Conservation (phyloP, 2,113 vertebrate species). For the Misgurnus mizolepis region DNA sequence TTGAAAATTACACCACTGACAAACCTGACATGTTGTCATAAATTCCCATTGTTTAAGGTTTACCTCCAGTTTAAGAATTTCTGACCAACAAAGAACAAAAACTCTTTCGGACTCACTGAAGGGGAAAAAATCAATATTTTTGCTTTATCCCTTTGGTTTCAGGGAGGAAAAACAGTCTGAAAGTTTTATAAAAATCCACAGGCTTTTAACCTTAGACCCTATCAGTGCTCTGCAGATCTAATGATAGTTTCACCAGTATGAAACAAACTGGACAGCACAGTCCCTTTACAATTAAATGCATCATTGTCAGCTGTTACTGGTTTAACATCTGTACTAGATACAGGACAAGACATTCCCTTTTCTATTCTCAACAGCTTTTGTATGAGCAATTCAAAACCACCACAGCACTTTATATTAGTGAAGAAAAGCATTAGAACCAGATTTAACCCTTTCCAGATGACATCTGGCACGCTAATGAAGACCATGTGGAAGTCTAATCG, state of each 20-base stretch:
- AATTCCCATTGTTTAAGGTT: not conserved
- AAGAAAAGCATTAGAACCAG: conserved; percentile 58
- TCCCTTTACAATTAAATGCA: not conserved
- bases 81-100: conserved; percentile 5
- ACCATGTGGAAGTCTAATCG: conserved; percentile 69
- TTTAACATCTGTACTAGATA: not conserved
- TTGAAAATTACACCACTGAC: conserved; percentile 11
- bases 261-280: not conserved
- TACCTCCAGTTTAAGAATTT: conserved; percentile 14
- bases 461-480: conserved; percentile 71
- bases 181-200: conserved; percentile 14
- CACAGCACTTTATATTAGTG: conserved; percentile 58
- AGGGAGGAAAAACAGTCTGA: not conserved
- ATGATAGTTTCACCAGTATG: not conserved
- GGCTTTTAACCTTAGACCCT: not conserved
- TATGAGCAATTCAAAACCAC: not conserved
- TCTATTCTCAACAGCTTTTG: not conserved
- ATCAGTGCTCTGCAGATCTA: not conserved
- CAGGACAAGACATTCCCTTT: not conserved
- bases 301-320: not conserved
- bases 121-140: conserved; percentile 21
- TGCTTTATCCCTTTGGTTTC: conserved; percentile 20
- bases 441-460: conserved; percentile 62
- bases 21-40: conserved; percentile 22
- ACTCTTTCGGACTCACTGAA: not conserved